Evolutionary conservation across 2,888 invertebrate species (phyloP).

Genomic region (Netelia inedita): DNA sequence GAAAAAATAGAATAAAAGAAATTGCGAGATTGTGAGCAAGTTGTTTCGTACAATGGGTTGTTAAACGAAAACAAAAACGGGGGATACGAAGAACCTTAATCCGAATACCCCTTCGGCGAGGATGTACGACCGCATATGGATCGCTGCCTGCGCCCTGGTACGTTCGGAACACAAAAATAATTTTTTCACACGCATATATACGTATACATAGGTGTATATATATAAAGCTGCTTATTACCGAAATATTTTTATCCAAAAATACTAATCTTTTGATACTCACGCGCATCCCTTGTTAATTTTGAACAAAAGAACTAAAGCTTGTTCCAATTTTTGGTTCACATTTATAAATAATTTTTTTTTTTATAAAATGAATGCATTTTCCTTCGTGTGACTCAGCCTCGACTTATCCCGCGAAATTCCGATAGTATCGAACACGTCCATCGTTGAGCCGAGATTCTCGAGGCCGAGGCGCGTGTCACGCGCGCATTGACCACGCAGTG

Average conservation of each 20-base stretch:
- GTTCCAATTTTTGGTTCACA: no score
- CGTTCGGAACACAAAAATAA: constrained; percentile 67
- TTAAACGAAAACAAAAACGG: constrained; percentile 46
- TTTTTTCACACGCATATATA: background rate
- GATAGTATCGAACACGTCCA: constrained; percentile 29
- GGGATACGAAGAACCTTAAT: constrained; percentile 57
- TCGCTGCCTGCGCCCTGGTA: constrained; percentile 78
- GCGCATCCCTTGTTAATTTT: no score
- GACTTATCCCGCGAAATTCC: constrained; percentile 24
- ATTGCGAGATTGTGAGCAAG: constrained; percentile 43
- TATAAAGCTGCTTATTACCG: background rate
- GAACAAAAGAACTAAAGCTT: no score
- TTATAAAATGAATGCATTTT: constrained; percentile 1
- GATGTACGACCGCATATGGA: constrained; percentile 76
- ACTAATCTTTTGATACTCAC: background rate
- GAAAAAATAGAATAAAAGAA: constrained; percentile 8
- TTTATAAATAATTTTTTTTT: no score
- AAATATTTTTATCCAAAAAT: background rate
- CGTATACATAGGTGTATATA: no score
- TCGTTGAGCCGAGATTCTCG: constrained; percentile 38
- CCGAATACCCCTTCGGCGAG: constrained; percentile 72
- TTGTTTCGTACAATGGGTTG: constrained; percentile 66
- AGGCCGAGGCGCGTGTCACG: constrained; percentile 22
- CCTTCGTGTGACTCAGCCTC: background rate
- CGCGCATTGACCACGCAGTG: constrained; percentile 20